Conservation (phyloP, 2,888 invertebrate genomes). For the Ferdinandea cuprea region DNA sequence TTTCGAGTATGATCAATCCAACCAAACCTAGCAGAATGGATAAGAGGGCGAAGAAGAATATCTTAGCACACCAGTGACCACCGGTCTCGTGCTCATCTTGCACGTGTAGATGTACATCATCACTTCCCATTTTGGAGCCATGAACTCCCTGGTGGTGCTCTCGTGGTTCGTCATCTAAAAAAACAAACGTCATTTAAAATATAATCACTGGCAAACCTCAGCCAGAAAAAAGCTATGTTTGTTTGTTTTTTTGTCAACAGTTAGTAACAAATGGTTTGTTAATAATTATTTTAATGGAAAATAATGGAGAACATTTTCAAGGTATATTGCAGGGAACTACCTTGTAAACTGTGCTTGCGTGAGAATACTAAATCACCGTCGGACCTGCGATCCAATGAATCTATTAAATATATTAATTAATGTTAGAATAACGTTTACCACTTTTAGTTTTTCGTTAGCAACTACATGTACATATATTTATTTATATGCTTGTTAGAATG, state of each 20-base stretch:
- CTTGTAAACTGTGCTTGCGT: slow-evolving; percentile 82
- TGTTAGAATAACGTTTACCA: slow-evolving; percentile 11
- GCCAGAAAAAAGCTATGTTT: not conserved
- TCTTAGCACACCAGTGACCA: slow-evolving; percentile 92
- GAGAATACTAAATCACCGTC: slow-evolving; percentile 81
- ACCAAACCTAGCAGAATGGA: slow-evolving; percentile 89
- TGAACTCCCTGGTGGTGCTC: slow-evolving; percentile 81
- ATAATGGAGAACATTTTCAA: not conserved
- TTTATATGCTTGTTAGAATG: not conserved
- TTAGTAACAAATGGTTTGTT: slow-evolving; percentile 19
- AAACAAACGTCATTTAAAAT: not conserved
- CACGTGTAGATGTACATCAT: slow-evolving; percentile 90
- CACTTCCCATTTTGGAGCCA: slow-evolving; percentile 84
- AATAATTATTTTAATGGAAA: slow-evolving; percentile 3
- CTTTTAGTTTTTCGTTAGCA: not conserved
- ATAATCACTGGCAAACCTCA: not conserved
- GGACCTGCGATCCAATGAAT: slow-evolving; percentile 81
- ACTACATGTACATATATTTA: not conserved
- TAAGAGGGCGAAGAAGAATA: slow-evolving; percentile 91
- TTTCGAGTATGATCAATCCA: slow-evolving; percentile 91
- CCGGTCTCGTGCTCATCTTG: slow-evolving; percentile 90
- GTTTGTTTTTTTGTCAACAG: not conserved
- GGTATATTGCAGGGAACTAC: slow-evolving; percentile 75
- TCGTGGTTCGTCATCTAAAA: slow-evolving; percentile 80
- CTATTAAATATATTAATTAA: slow-evolving; percentile 76